Evolutionary conservation across 2,113 vertebrate species (phyloP).

Genomic region (Deroptyus accipitrinus): DNA sequence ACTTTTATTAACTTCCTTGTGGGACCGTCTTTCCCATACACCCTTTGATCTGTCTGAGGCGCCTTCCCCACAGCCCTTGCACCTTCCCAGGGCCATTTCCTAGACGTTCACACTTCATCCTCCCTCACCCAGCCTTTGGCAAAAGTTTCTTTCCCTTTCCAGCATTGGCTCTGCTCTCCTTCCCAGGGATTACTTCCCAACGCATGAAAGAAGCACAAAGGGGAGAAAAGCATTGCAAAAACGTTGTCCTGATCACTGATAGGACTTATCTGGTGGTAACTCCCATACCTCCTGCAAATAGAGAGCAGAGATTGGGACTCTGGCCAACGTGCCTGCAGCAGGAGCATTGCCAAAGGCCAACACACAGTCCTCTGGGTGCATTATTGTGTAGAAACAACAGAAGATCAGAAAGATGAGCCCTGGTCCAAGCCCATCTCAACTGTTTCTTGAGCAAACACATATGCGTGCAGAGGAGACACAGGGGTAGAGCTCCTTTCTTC

Average conservation of each 20-base stretch:
- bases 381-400: neutral
- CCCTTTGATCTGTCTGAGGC: neutral
- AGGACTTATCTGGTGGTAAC: neutral
- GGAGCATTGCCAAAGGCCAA: neutral
- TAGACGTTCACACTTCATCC: neutral
- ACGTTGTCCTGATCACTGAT: neutral
- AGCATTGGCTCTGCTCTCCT: neutral
- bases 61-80: neutral
- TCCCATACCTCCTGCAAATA: neutral
- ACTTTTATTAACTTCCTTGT: neutral
- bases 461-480: neutral
- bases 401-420: neutral
- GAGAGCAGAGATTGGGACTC: neutral
- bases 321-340: neutral
- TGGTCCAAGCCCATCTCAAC: neutral
- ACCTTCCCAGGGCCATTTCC: neutral
- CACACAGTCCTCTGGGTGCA: neutral
- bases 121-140: neutral
- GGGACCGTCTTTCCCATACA: neutral
- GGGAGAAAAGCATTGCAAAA: neutral
- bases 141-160: neutral
- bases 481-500: neutral
- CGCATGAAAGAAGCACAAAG: neutral
- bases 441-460: constrained; percentile 1
- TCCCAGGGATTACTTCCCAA: neutral